These are phyloP conservation scores for Vespertilio murinus DNA, from an alignment of 2,797 vertebrate genomes.

Conservation along the genomic window DNA sequence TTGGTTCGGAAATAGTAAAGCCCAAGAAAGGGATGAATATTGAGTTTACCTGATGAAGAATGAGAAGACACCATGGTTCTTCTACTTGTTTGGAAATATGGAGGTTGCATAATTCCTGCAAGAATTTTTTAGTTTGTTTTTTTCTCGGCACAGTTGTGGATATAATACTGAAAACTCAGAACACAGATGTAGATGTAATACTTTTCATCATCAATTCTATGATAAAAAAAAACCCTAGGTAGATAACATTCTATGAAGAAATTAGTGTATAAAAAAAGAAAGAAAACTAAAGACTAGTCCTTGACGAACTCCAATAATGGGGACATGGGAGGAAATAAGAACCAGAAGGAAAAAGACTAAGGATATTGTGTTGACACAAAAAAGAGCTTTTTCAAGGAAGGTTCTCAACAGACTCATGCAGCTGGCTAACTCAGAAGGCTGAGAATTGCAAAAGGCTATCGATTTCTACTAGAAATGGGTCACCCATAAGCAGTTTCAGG, in stretches of 20 bases:
- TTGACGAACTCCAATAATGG: not conserved
- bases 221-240: not conserved
- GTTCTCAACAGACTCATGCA: not conserved
- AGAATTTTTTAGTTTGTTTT: not conserved
- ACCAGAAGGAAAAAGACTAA: not conserved
- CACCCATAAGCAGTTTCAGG: not conserved
- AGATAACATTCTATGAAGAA: not conserved
- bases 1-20: not conserved
- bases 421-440: not conserved
- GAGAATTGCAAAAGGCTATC: not conserved
- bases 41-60: not conserved
- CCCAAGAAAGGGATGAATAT: not conserved
- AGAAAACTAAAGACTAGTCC: not conserved
- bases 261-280: not conserved
- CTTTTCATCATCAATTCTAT: not conserved
- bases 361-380: not conserved
- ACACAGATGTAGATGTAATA: not conserved
- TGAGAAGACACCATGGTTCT: not conserved
- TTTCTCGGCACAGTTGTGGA: not conserved
- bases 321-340: not conserved
- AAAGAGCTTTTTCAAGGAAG: not conserved
- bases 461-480: conserved; percentile 12
- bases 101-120: not conserved
- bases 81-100: not conserved
- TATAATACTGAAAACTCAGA: not conserved